Conservation (phyloP, 2,797 vertebrate genomes). For the Characodon lateralis region DNA sequence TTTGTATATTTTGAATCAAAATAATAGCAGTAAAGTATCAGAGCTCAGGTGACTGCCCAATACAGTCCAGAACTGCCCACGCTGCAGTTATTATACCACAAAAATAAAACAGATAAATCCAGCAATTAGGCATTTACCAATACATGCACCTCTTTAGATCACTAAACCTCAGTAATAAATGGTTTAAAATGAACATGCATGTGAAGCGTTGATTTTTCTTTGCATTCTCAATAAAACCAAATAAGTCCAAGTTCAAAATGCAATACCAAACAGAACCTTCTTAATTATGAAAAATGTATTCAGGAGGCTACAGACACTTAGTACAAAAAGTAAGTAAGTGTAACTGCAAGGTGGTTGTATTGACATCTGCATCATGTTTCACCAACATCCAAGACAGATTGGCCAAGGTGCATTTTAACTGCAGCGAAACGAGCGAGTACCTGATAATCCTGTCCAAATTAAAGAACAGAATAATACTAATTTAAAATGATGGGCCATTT, state of each 20-base stretch:
- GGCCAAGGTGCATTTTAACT: slow-evolving; percentile 48
- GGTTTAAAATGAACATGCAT: not conserved
- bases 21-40: no score
- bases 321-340: slow-evolving; percentile 27
- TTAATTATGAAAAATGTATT: slow-evolving; percentile 15
- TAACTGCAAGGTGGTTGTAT: slow-evolving; percentile 37
- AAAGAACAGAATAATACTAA: not conserved
- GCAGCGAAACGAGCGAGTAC: slow-evolving; percentile 20
- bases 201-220: not conserved
- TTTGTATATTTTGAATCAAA: not conserved
- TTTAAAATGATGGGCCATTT: slow-evolving; percentile 15
- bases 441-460: slow-evolving; percentile 9
- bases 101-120: not conserved
- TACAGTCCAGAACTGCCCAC: not conserved
- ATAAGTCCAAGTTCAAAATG: slow-evolving; percentile 26
- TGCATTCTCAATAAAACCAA: slow-evolving; percentile 3
- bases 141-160: not conserved
- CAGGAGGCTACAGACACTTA: slow-evolving; percentile 4
- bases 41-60: not conserved
- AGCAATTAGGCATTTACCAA: slow-evolving; percentile 1
- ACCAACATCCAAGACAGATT: slow-evolving; percentile 33
- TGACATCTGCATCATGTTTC: slow-evolving; percentile 21
- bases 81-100: slow-evolving; percentile 1
- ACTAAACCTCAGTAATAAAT: not conserved
- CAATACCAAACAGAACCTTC: slow-evolving; percentile 6